Percentiles rank a stretch among this genome's conserved stretches.
These are phyloP conservation scores for Ostrea denselamellosa DNA, from an alignment of 1,140 invertebrate genomes.

Conservation along the genomic window DNA sequence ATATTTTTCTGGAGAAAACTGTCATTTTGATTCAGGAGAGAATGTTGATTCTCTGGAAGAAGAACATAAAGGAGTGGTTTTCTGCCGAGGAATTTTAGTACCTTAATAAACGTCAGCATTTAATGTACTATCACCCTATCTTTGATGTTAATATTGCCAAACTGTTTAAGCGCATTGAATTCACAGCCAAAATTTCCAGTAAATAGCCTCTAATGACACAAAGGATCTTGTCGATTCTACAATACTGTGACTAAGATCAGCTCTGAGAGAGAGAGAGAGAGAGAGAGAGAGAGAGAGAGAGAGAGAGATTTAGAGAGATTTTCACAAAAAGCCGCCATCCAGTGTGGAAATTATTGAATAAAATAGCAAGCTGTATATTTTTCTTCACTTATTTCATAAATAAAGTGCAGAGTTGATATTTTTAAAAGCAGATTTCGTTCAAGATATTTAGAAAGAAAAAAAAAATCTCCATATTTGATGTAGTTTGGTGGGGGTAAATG, in stretches of 20 bases:
- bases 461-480: too few relatives aligned
- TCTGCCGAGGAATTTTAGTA: slow-evolving; percentile 11
- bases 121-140: slow-evolving; percentile 10
- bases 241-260: not conserved
- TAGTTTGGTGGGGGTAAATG: too few relatives aligned
- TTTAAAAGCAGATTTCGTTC: too few relatives aligned
- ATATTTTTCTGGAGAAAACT: not conserved
- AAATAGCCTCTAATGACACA: not conserved
- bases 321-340: too few relatives aligned
- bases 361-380: too few relatives aligned
- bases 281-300: slow-evolving; percentile 14
- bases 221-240: not conserved
- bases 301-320: not conserved
- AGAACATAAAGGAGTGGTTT: slow-evolving; percentile 4
- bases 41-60: not conserved
- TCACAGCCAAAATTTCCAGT: not conserved
- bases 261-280: not conserved
- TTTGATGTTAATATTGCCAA: slow-evolving; percentile 14
- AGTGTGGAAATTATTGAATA: too few relatives aligned
- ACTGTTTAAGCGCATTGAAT: slow-evolving; percentile 1
- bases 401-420: too few relatives aligned
- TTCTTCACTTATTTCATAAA: too few relatives aligned
- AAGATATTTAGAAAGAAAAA: too few relatives aligned
- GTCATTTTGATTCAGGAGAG: not conserved
- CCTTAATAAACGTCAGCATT: slow-evolving; percentile 25